A percentile compares a stretch with the other conserved stretches of the same genome.
Evolutionary conservation across 2,113 vertebrate species (phyloP).

Genomic region (Xenopus tropicalis): UCB_Xtro_10.0 CM004448.2:99941501-99942000

Average conservation of each 20-base stretch:
- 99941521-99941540: too few relatives aligned
- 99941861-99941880: slow-evolving; percentile 73
- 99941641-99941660: slow-evolving; percentile 8
- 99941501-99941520: too few relatives aligned
- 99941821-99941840: slow-evolving; percentile 78
- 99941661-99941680: slow-evolving; percentile 59
- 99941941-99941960: slow-evolving; percentile 91
- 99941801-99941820: slow-evolving; percentile 79
- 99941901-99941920: slow-evolving; percentile 93
- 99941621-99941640: too few relatives aligned
- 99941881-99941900: slow-evolving; percentile 84
- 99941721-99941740: slow-evolving; percentile 64
- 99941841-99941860: slow-evolving; percentile 72
- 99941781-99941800: slow-evolving; percentile 80
- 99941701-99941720: slow-evolving; percentile 61
- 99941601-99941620: too few relatives aligned
- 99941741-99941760: slow-evolving; percentile 66
- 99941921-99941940: slow-evolving; percentile 94
- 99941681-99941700: slow-evolving; percentile 63
- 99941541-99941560: too few relatives aligned
- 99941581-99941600: too few relatives aligned
- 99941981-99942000: slow-evolving; percentile 86
- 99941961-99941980: slow-evolving; percentile 83
- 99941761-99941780: slow-evolving; percentile 71
- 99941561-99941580: too few relatives aligned